Conservation (phyloP, 64 coral and sea anemone species). For the Montipora capricornis region DNA sequence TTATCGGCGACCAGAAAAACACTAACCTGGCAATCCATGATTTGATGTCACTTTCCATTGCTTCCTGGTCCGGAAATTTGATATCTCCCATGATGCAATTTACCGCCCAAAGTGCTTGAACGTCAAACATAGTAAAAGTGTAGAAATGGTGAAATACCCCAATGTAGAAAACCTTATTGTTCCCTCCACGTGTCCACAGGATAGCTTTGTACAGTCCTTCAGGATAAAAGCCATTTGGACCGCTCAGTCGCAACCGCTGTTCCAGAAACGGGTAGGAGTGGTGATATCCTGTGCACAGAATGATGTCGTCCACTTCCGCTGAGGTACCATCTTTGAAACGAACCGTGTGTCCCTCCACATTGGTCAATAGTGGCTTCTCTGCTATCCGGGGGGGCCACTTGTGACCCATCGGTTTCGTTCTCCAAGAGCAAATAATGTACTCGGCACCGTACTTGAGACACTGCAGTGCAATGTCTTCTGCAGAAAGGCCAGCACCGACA, state of each 20-base stretch:
- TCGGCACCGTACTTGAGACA: constrained; percentile 55
- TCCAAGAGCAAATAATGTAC: constrained; percentile 25
- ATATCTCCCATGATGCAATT: constrained; percentile 60
- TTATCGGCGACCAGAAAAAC: background rate
- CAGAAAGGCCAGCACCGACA: constrained; percentile 49
- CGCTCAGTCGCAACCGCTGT: constrained; percentile 24
- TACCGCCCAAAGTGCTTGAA: constrained; percentile 44
- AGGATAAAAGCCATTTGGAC: constrained; percentile 21
- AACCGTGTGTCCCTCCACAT: constrained; percentile 48
- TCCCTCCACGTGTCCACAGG: constrained; percentile 46
- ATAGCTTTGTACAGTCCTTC: constrained; percentile 36
- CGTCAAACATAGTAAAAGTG: constrained; percentile 61
- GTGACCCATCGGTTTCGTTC: constrained; percentile 44
- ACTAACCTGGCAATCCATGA: constrained; percentile 55
- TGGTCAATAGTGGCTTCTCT: constrained; percentile 33
- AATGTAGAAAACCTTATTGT: constrained; percentile 57
- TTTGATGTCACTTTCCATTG: constrained; percentile 25
- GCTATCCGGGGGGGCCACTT: constrained; percentile 60
- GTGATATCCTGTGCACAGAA: constrained; percentile 61
- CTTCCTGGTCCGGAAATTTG: constrained; percentile 14
- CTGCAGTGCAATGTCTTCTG: constrained; percentile 64
- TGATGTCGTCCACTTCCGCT: constrained; percentile 50
- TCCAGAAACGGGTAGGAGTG: constrained; percentile 53
- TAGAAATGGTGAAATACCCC: constrained; percentile 46
- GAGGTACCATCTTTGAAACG: constrained; percentile 63